Percentiles rank a stretch among this genome's conserved stretches.
These are phyloP conservation scores for Oryctes rhinoceros DNA, from an alignment of 1,140 invertebrate species.

Conservation along the genomic window DNA sequence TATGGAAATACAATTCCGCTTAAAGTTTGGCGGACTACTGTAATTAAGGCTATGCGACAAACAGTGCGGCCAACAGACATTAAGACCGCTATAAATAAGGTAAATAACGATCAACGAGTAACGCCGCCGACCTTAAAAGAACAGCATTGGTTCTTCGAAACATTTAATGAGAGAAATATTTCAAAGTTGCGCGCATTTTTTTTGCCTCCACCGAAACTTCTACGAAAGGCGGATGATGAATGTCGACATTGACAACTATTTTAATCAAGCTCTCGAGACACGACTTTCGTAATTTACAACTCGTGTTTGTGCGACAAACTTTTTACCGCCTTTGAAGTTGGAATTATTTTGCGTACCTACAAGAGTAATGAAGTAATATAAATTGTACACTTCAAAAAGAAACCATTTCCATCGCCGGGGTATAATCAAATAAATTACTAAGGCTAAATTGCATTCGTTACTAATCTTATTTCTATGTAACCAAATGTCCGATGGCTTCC, in stretches of 20 bases:
- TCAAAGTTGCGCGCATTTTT: slow-evolving; percentile 4
- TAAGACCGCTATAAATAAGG: slow-evolving; percentile 32
- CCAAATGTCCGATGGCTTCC: too few relatives aligned
- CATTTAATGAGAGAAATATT: slow-evolving; percentile 35
- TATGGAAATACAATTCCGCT: slow-evolving; percentile 30
- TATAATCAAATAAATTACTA: too few relatives aligned
- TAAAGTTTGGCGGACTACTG: slow-evolving; percentile 20
- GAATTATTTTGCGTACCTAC: too few relatives aligned
- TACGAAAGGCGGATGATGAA: neutral
- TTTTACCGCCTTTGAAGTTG: neutral
- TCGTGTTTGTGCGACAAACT: neutral
- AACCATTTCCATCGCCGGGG: too few relatives aligned
- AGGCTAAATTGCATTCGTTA: too few relatives aligned
- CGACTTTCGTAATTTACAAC: neutral
- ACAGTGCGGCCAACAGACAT: slow-evolving; percentile 33
- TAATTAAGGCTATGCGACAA: slow-evolving; percentile 37
- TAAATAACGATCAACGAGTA: slow-evolving; percentile 9
- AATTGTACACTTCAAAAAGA: too few relatives aligned
- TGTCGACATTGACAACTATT: slow-evolving; percentile 22
- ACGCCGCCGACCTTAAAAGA: neutral
- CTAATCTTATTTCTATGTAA: too few relatives aligned
- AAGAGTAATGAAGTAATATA: too few relatives aligned
- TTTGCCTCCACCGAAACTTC: neutral
- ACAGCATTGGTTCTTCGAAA: slow-evolving; percentile 25
- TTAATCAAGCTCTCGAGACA: slow-evolving; percentile 3